Evolutionary conservation across 2,113 vertebrate species (phyloP), one percentile per base, ranked within the genome.

Genomic region (Campylomormyrus tamandua): DNA sequence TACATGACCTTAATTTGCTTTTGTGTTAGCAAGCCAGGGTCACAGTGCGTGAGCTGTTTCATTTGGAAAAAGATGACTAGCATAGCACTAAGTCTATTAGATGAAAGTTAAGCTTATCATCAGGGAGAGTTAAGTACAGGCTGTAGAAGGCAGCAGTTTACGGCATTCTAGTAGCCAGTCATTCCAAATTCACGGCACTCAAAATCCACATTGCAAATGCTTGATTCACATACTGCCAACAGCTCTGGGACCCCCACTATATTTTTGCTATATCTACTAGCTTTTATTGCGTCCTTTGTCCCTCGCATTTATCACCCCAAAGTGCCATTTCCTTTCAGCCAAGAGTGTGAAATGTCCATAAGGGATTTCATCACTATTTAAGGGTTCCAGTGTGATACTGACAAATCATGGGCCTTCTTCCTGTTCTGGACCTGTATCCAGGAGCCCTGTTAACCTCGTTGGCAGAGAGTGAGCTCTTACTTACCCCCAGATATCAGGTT

Each of bases 401-500:
- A 80, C 50, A 53, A 50, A 83, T 90, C n/a, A 52, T 48, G 50
- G 53, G 10, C 45, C 90, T 48, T 70, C 87, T 88, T 70, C 50
- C 21, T 19, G 19, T 49, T 42, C 39, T 84, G 52, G 90, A 52
- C 35, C 42, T 56, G 21, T 39, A 35, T 56, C 53, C 45, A 35
- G 49, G 50, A 90, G 87, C 77, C 49, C 56, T 49, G 48, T 84
- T 84, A 88, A 88, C 90, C 90, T 62, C 19, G 48, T 74, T 90
- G 87, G 83, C 45, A 87, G 77, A 50, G 88, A 89, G 56, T 77
- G 80, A 89, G 88, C 90, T 77, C 87, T 90, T 88, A 80, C 84
- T 90, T 83, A 77, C 52, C 88, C 86, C 77, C 39, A 85, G 24
- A 27, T 90, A 66, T 89, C 24, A 56, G 89, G 56, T 91, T 92